phyloP scores from a whole-genome alignment of 2,888 invertebrate species.

The Melieria omissa region DNA sequence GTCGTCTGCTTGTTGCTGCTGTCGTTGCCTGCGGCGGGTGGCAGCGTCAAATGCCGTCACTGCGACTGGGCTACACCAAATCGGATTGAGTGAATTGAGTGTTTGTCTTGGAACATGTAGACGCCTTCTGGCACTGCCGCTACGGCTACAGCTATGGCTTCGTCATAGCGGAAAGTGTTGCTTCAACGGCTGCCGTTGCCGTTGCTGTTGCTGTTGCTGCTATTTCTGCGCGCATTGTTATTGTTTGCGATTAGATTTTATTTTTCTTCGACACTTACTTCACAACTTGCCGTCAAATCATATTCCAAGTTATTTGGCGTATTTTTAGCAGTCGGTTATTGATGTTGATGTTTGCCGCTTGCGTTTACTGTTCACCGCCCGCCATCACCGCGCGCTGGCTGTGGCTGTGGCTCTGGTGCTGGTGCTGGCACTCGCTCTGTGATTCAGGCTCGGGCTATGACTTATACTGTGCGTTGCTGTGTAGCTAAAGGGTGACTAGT shows the following conservation, averaged over 20 bases:
- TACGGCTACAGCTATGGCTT: neutral
- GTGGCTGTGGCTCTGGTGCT: neutral
- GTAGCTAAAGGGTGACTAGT: neutral
- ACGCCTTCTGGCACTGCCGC: neutral
- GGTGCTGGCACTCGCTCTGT: neutral
- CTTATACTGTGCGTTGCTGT: slow-evolving; percentile 8
- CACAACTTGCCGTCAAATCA: no score
- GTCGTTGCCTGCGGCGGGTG: slow-evolving; percentile 1
- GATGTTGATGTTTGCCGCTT: no score
- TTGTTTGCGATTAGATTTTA: slow-evolving; percentile 16
- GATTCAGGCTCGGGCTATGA: neutral
- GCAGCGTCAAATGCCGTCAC: neutral
- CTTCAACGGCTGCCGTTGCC: slow-evolving; percentile 18
- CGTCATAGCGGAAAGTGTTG: neutral
- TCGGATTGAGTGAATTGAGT: slow-evolving; percentile 2
- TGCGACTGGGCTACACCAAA: neutral
- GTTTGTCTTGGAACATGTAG: neutral
- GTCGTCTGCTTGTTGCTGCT: slow-evolving; percentile 10
- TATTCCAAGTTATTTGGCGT: no score
- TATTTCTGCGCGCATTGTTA: neutral
- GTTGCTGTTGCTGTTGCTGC: slow-evolving; percentile 5
- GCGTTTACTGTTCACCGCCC: no score
- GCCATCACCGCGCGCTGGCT: no score
- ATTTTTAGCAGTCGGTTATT: no score
- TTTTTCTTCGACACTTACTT: neutral